Evolutionary conservation across 1,140 invertebrate genomes (phyloP).

Genomic region (Platyscapa corneri): DNA sequence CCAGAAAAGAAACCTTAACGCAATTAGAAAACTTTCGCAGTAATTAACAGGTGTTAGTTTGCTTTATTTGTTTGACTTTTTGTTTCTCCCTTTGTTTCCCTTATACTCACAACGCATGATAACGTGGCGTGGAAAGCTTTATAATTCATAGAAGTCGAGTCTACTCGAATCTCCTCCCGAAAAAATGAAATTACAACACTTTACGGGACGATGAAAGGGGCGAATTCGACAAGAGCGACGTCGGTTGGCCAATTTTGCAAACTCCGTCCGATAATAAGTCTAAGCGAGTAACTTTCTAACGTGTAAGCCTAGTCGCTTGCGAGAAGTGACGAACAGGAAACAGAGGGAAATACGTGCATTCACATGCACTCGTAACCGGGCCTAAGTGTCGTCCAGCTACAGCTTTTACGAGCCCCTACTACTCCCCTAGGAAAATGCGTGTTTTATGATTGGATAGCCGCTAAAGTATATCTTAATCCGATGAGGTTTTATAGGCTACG

Average conservation of each 20-base stretch:
- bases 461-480: slow-evolving; percentile 32
- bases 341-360: background rate
- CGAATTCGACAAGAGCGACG: background rate
- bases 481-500: slow-evolving; percentile 43
- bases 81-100: background rate
- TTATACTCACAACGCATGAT: slow-evolving; percentile 1
- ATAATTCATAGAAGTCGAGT: background rate
- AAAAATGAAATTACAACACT: slow-evolving; percentile 39
- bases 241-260: slow-evolving; percentile 24
- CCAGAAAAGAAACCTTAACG: slow-evolving; percentile 25
- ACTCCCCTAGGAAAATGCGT: slow-evolving; percentile 29
- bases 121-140: slow-evolving; percentile 37
- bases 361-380: background rate
- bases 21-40: slow-evolving; percentile 50
- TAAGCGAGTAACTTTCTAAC: background rate
- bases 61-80: background rate
- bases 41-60: slow-evolving; percentile 48
- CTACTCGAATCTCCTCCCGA: background rate
- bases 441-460: slow-evolving; percentile 51
- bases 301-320: background rate
- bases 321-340: background rate
- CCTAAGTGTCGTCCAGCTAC: background rate
- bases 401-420: slow-evolving; percentile 35
- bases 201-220: slow-evolving; percentile 8
- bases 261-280: background rate